These are phyloP conservation scores for Dendrolimus pini DNA, from an alignment of 2,888 invertebrate genomes.

Conservation along the genomic window DNA sequence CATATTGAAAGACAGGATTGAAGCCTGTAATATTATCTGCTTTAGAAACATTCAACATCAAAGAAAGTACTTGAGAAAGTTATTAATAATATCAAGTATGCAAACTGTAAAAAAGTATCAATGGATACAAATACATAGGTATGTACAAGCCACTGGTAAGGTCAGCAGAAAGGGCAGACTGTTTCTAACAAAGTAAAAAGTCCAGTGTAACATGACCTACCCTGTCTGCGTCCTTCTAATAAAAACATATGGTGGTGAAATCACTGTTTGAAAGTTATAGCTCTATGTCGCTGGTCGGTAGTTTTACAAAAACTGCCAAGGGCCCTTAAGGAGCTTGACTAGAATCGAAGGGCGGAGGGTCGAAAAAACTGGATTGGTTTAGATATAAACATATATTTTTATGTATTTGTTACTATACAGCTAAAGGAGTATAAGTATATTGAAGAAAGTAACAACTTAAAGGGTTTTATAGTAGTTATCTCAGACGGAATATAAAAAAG, in stretches of 20 bases:
- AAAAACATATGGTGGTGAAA: background rate
- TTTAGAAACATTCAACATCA: no score
- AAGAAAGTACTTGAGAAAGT: background rate
- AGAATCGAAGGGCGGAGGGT: conserved; percentile 65
- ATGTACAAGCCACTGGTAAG: background rate
- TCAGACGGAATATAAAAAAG: no score
- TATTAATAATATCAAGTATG: background rate
- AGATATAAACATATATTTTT: conserved; percentile 5
- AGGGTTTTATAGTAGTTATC: no score
- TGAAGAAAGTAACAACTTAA: no score
- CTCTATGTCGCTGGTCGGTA: conserved; percentile 34
- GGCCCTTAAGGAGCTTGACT: conserved; percentile 56
- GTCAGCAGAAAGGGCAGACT: background rate
- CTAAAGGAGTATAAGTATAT: no score
- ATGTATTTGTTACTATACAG: no score
- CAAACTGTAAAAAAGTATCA: background rate
- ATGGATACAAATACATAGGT: background rate
- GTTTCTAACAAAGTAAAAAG: background rate
- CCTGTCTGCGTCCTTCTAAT: background rate
- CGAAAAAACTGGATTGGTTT: conserved; percentile 52
- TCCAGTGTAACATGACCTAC: background rate
- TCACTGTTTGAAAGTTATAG: conserved; percentile 13
- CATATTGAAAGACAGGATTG: no score
- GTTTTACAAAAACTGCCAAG: conserved; percentile 54
- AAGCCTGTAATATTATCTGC: no score